Evolutionary conservation across 2,113 vertebrate species (phyloP).

Genomic region (Campylomormyrus numenius): DNA sequence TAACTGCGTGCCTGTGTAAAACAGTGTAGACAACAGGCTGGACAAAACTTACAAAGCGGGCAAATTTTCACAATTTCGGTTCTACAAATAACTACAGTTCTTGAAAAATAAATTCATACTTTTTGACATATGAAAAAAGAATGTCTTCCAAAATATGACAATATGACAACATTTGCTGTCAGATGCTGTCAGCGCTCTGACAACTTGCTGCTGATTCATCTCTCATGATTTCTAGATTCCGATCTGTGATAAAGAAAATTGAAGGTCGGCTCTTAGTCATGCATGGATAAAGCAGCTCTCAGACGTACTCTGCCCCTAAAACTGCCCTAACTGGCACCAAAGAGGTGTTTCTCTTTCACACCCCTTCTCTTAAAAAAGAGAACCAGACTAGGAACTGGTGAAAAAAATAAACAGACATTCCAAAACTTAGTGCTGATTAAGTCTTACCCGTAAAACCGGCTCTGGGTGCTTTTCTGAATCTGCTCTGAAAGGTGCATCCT

Average conservation of each 20-base stretch:
- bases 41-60: background rate
- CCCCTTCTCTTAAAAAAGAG: background rate
- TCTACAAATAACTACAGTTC: background rate
- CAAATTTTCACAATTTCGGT: background rate
- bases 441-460: slow-evolving; percentile 15
- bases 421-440: slow-evolving; percentile 20
- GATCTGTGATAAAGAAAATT: background rate
- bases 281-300: background rate
- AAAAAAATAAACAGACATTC: slow-evolving; percentile 14
- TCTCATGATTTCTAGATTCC: background rate
- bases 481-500: slow-evolving; percentile 12
- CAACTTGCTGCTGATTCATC: slow-evolving; percentile 8
- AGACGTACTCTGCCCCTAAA: background rate
- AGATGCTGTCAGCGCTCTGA: background rate
- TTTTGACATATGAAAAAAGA: background rate
- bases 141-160: background rate
- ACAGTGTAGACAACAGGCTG: background rate
- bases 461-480: background rate
- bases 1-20: background rate
- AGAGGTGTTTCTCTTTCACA: background rate
- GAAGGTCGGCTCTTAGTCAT: background rate
- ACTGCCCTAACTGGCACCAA: background rate
- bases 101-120: background rate
- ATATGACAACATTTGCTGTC: background rate
- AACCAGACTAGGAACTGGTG: background rate